Conservation (phyloP, 2,888 invertebrate species). For the Agriopis marginaria region DNA sequence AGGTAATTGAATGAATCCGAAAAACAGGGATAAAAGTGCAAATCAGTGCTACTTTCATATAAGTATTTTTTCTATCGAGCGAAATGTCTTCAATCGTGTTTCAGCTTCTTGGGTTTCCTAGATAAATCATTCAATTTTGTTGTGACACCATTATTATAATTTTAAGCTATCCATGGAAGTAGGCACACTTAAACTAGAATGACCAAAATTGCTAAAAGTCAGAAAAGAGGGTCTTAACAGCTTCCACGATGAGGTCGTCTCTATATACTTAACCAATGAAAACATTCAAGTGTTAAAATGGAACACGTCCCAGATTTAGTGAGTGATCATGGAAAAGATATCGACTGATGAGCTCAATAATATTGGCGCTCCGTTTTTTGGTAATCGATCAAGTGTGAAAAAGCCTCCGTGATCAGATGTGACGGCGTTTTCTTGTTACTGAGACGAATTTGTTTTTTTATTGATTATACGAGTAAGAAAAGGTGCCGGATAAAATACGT, state of each 20-base stretch:
- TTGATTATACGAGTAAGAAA: neutral
- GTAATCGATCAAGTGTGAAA: conserved; percentile 19
- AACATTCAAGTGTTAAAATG: conserved; percentile 16
- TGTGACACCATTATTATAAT: no score
- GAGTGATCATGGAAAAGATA: conserved; percentile 19
- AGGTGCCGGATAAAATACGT: neutral
- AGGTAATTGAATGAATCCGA: no score
- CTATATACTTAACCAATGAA: neutral
- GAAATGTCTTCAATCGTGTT: no score
- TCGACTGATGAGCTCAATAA: conserved; percentile 20
- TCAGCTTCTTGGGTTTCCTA: no score
- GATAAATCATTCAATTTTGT: no score
- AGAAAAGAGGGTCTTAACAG: neutral
- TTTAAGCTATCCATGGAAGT: no score
- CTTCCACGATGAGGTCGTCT: neutral
- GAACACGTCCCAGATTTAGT: conserved; percentile 18
- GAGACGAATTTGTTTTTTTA: conserved; percentile 9
- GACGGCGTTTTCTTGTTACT: neutral
- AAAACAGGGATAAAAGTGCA: no score
- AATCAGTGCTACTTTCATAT: no score
- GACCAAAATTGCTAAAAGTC: no score
- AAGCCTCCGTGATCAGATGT: neutral
- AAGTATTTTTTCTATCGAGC: no score
- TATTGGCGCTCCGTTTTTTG: conserved; percentile 16
- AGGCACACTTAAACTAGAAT: no score